These are phyloP conservation scores for Takifugu ocellatus DNA, from an alignment of 2,797 vertebrate genomes.

Conservation along the genomic window DNA sequence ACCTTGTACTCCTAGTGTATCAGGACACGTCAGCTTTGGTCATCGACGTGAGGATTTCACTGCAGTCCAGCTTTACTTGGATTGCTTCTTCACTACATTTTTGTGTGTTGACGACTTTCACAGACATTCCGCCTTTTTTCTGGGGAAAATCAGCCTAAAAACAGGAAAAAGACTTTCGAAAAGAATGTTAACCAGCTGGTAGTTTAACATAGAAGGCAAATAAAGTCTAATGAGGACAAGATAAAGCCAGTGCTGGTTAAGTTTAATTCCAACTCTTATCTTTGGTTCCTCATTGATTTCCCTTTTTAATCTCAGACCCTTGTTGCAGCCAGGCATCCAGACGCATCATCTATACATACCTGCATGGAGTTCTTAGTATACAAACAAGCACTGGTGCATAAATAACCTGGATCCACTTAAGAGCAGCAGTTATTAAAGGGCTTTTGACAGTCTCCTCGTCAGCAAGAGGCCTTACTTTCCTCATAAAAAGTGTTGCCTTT, in stretches of 20 bases:
- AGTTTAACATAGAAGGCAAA: slow-evolving; percentile 10
- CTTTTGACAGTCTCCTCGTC: slow-evolving; percentile 7
- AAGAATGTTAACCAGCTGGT: slow-evolving; percentile 1
- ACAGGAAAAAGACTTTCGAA: neutral
- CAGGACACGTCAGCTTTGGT: too few species aligned
- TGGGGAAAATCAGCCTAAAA: neutral
- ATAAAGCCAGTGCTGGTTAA: slow-evolving; percentile 5
- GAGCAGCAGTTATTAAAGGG: neutral
- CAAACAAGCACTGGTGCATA: neutral
- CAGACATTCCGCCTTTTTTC: neutral
- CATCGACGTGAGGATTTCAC: neutral
- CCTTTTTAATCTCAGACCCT: neutral
- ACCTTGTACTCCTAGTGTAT: too few species aligned
- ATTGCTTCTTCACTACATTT: too few species aligned
- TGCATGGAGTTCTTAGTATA: too few species aligned
- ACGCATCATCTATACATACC: neutral
- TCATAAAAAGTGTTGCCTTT: slow-evolving; percentile 1
- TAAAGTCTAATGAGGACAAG: neutral
- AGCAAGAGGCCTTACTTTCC: neutral
- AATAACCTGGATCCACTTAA: slow-evolving; percentile 1
- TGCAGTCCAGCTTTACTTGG: neutral
- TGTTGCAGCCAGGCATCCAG: neutral
- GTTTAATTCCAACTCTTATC: slow-evolving; percentile 8
- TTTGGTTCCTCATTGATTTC: neutral
- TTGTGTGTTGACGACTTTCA: too few species aligned